Evolutionary conservation across 2,797 vertebrate genomes (phyloP).

Genomic region (Syngnathus acus): DNA sequence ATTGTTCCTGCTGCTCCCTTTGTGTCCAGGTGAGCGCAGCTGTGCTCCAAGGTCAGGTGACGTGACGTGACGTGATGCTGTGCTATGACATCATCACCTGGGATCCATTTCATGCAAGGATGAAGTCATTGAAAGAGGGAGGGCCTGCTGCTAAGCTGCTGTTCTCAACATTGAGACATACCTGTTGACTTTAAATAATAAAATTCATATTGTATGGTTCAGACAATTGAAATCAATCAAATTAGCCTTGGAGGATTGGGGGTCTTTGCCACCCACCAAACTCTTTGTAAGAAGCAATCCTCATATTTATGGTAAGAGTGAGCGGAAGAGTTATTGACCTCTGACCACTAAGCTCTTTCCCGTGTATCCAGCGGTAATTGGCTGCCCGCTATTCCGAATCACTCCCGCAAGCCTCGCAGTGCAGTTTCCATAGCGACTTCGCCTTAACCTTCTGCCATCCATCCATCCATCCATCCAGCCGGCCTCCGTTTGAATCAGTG

Average conservation of each 20-base stretch:
- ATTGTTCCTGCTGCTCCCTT: constrained; percentile 1
- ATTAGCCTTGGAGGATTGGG: background rate
- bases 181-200: too few relatives aligned
- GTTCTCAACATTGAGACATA: background rate
- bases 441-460: constrained; percentile 42
- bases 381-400: constrained; percentile 46
- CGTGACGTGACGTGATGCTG: constrained; percentile 2
- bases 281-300: constrained; percentile 7
- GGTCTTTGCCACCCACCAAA: constrained; percentile 1
- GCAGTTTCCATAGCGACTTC: constrained; percentile 65
- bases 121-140: background rate
- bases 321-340: constrained; percentile 6
- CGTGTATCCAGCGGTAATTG: constrained; percentile 42
- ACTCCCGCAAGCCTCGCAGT: constrained; percentile 28
- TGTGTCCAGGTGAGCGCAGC: constrained; percentile 37
- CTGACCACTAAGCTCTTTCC: constrained; percentile 20
- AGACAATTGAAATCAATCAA: too few relatives aligned
- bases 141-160: too few relatives aligned
- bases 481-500: constrained; percentile 17
- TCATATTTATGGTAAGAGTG: constrained; percentile 5
- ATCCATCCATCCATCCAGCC: constrained; percentile 9
- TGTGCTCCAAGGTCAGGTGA: constrained; percentile 16
- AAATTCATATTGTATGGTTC: too few relatives aligned
- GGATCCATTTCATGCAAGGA: background rate
- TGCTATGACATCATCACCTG: constrained; percentile 6